phyloP scores from a whole-genome alignment of 1,140 invertebrate genomes.

The Sitodiplosis mosellana region DNA sequence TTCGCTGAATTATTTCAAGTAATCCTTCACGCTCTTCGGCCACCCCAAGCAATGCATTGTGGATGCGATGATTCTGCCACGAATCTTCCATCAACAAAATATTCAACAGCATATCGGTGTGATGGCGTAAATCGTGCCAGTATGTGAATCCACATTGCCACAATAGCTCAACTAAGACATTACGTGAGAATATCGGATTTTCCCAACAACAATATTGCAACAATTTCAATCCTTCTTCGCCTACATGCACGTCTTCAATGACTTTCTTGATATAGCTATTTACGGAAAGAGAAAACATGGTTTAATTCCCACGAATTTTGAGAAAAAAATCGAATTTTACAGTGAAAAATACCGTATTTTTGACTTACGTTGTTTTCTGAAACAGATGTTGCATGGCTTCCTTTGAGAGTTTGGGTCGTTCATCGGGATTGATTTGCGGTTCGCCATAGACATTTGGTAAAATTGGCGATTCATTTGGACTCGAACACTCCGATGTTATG shows the following conservation, averaged over 20 bases:
- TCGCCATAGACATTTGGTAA: slow-evolving; percentile 72
- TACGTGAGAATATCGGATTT: slow-evolving; percentile 79
- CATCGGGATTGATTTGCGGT: slow-evolving; percentile 38
- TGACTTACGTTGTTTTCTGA: slow-evolving; percentile 42
- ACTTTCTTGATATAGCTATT: slow-evolving; percentile 85
- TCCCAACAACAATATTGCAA: slow-evolving; percentile 92
- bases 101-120: slow-evolving; percentile 73
- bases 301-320: no score
- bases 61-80: slow-evolving; percentile 85
- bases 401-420: slow-evolving; percentile 51
- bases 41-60: slow-evolving; percentile 78
- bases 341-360: no score
- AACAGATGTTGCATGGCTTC: slow-evolving; percentile 68
- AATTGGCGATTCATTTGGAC: slow-evolving; percentile 34
- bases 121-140: slow-evolving; percentile 81
- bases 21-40: slow-evolving; percentile 83
- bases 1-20: slow-evolving; percentile 79
- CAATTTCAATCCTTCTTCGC: slow-evolving; percentile 76
- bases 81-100: slow-evolving; percentile 84
- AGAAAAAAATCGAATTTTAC: no score
- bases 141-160: slow-evolving; percentile 92
- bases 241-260: slow-evolving; percentile 81
- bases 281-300: slow-evolving; percentile 21
- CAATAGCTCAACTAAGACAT: slow-evolving; percentile 72
- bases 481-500: slow-evolving; percentile 60